phyloP scores from a whole-genome alignment of 1,140 invertebrate species.

The Diplogasteroides magnus region DNA sequence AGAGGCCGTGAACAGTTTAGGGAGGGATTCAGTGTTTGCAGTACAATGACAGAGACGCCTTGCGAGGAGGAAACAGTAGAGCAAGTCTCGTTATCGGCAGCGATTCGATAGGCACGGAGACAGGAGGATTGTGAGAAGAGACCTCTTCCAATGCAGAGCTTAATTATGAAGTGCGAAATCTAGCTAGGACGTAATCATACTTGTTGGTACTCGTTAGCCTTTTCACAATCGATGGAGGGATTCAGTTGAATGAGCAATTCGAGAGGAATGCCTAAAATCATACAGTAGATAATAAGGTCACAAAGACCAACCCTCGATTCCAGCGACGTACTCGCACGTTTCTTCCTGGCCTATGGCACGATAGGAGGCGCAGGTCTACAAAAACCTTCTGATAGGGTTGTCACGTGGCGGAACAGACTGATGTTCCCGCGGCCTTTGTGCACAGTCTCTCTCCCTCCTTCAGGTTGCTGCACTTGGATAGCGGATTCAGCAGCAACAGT shows the following conservation, averaged over 20 bases:
- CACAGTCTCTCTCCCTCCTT: too few relatives aligned
- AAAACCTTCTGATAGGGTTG: neutral
- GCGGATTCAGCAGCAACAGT: neutral
- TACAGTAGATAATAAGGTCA: neutral
- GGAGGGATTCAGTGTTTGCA: conserved; percentile 2
- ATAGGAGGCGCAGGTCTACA: neutral
- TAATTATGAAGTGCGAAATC: neutral
- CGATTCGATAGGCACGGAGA: neutral
- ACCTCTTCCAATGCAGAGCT: conserved; percentile 9
- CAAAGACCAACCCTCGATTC: neutral
- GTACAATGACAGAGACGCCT: neutral
- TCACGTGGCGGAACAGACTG: neutral
- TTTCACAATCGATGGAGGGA: conserved; percentile 7
- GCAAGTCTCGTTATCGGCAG: conserved; percentile 6
- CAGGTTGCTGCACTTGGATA: neutral
- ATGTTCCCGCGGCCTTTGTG: neutral
- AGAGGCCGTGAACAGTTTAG: neutral
- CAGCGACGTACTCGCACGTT: neutral
- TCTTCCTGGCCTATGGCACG: neutral
- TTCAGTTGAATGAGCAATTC: conserved; percentile 1
- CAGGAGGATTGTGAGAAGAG: neutral
- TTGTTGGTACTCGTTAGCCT: neutral
- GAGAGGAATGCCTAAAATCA: neutral
- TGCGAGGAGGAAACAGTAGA: neutral
- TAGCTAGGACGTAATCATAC: neutral